These are phyloP conservation scores for Drosophila seclusa DNA, from an alignment of 2,888 invertebrate species.

Conservation along the genomic window DNA sequence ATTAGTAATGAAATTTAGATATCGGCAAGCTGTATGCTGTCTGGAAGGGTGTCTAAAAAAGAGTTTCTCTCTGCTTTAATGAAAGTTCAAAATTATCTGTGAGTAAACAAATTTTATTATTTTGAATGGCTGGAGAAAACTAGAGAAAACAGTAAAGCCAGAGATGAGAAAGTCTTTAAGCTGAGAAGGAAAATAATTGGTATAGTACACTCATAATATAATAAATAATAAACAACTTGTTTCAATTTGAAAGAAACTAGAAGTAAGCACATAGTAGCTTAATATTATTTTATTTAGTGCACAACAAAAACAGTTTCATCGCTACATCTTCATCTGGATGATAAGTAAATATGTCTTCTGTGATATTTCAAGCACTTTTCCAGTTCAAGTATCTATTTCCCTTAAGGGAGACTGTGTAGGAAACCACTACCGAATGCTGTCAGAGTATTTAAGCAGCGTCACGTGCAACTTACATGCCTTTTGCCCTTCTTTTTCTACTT, in stretches of 20 bases:
- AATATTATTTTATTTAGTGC: neutral
- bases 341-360: neutral
- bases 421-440: slow-evolving; percentile 9
- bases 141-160: neutral
- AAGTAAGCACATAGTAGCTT: neutral
- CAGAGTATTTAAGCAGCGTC: slow-evolving; percentile 42
- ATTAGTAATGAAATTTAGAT: neutral
- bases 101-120: fast-evolving
- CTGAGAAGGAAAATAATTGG: neutral
- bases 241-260: neutral
- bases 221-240: neutral
- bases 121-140: neutral
- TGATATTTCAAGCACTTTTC: neutral
- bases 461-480: slow-evolving; percentile 31
- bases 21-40: neutral
- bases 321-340: neutral
- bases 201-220: neutral
- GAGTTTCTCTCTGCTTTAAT: neutral
- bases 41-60: neutral
- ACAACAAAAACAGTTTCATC: neutral
- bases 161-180: neutral
- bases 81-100: neutral
- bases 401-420: neutral
- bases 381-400: slow-evolving; percentile 7
- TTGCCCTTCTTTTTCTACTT: slow-evolving; percentile 15